Evolutionary conservation across 2,113 vertebrate species (phyloP).

Genomic region (Kryptolebias marmoratus): DNA sequence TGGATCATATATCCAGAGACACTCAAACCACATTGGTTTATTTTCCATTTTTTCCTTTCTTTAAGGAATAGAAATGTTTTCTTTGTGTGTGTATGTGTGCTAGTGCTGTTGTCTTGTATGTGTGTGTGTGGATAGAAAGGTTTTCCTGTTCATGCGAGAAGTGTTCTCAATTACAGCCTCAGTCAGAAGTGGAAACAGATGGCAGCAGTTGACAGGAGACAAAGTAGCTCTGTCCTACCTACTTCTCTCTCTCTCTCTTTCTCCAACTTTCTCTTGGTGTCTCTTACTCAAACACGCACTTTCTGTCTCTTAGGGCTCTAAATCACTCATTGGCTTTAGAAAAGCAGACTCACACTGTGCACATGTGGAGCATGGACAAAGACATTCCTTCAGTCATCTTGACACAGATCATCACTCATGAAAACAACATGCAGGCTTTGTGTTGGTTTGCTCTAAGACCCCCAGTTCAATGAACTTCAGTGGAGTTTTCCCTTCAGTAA

Average conservation of each 20-base stretch:
- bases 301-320: slow-evolving; percentile 39
- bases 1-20: slow-evolving; percentile 68
- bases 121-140: slow-evolving; percentile 70
- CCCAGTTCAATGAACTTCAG: slow-evolving; percentile 52
- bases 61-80: slow-evolving; percentile 73
- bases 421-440: slow-evolving; percentile 56
- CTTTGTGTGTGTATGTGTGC: slow-evolving; percentile 31
- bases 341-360: slow-evolving; percentile 30
- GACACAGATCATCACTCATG: slow-evolving; percentile 70
- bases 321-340: slow-evolving; percentile 50
- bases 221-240: slow-evolving; percentile 78
- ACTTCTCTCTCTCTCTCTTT: slow-evolving; percentile 37
- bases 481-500: slow-evolving; percentile 48
- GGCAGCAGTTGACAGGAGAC: slow-evolving; percentile 78
- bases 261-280: slow-evolving; percentile 15
- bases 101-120: slow-evolving; percentile 13
- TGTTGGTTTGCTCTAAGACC: slow-evolving; percentile 44
- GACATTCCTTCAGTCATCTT: slow-evolving; percentile 64
- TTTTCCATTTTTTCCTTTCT: slow-evolving; percentile 66
- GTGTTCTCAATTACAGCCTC: slow-evolving; percentile 82
- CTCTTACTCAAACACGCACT: background rate
- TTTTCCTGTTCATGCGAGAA: slow-evolving; percentile 81
- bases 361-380: slow-evolving; percentile 58
- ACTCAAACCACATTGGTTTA: slow-evolving; percentile 68
- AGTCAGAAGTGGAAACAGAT: slow-evolving; percentile 84